Base-by-base conservation (phyloP, 92 coral and sea anemone species). In the Porites divaricata region DNA sequence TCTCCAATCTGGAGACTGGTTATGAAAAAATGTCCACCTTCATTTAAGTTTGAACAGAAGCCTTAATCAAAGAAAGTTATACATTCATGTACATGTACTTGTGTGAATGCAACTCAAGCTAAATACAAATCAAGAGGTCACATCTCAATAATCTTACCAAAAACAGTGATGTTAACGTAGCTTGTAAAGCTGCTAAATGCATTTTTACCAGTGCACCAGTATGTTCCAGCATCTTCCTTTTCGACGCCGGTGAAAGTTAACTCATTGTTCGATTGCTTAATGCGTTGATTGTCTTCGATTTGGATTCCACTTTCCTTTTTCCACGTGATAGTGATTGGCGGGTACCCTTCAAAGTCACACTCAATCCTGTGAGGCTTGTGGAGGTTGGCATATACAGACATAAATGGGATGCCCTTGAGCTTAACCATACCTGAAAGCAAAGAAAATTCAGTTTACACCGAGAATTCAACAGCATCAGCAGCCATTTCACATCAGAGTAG, bases 121-220 rank as follows among this genome's bases (percentile, higher is more conserved):
- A 35, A 35, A 35, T 35, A 35, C 7, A 3, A 3, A 35, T 35
- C 6, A 35, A 35, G 45, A 35, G 4, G 45, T 35, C 45, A 35
- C 59, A 54, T 54, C 14, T 15, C 12, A 11, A 54, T 54, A 15
- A 24, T 81, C 98, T 89, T 86, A 94, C 99, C 91, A 79, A 8
- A 92, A 41, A 96, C 96, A 72, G 94, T 75, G 19, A 96, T 72
- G 45, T 84, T 85, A 35, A 96, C 88, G 8, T 83, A 84, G 25
- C 53, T 75, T 1, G 87, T 73, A 21, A 35, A 70, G 28, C 14
- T 75, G 88, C 99, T 96, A 74, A 96, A 94, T 0, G 61, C 17
- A 57, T 96, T 96, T 48, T 54, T 75, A 17, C 94, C 98, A 77
- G 87, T 91, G 63, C 99, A 96, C n/a, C 79, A 63, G 79, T 96